Base-by-base conservation (phyloP, 2,888 invertebrate genomes). In the Sylvicola cinctus region DNA sequence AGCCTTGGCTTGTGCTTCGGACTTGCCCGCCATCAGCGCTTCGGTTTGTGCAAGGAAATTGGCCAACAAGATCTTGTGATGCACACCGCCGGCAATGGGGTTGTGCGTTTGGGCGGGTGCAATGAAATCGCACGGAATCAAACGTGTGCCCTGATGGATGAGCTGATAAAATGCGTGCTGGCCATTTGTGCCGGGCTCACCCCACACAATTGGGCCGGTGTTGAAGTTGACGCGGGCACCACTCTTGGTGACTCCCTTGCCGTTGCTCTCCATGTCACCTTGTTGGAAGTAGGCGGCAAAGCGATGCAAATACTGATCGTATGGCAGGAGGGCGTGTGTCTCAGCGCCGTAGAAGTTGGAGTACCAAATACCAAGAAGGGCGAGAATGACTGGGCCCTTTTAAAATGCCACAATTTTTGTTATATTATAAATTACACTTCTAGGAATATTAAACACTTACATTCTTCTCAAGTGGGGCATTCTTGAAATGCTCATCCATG, bases 241-340 rank as follows among this genome's bases (percentile, higher is more conserved):
- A 11, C 66, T 61, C 23, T 77, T 68, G 1, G 81, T 83, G 17
- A 85, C 80, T 49, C 78, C 80, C 62, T 99, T 98, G 41, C 98
- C 98, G 59, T 98, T 98, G 43, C 91, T 91, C 60, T 99, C 98
- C 98, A 99, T 96, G 50, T 96, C 96, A 3, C 95, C 95, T 63
- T 99, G 98, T 60, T 99, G 98, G 65, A 98, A 96, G 59, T 98
- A 99, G 12, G 98, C 96, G 8, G 98, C 90, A 61, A 98, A 96
- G 55, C 96, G 74, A 56, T 98, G 98, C 48, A 99, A 60, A 56
- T 98, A 95, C 61, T 98, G 98, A 58, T 99, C 98, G 55, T 99
- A 99, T 0, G 98, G 98, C 37, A 99, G 62, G 5, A 99, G 62
- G 1, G 93, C 87, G 51, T 95, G 91, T 0, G 95, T 95, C 62